phyloP scores from a whole-genome alignment of 1,140 invertebrate species.

The Venustaconcha ellipsiformis region DNA sequence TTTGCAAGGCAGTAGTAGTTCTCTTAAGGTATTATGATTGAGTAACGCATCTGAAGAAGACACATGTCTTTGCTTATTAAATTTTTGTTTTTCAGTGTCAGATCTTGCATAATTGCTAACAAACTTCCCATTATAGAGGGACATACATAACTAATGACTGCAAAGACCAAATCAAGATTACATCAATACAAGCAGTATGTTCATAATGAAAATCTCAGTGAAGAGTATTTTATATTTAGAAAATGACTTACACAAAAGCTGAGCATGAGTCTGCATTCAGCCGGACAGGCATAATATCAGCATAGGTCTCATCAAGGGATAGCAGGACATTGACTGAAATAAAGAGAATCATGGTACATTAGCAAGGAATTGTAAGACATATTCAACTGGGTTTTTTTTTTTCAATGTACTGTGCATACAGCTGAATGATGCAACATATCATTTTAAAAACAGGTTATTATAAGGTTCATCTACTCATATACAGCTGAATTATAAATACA shows the following conservation, averaged over 20 bases:
- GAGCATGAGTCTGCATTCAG: constrained; percentile 82
- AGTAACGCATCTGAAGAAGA: too few relatives aligned
- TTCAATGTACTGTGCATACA: too few relatives aligned
- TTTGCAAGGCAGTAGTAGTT: too few relatives aligned
- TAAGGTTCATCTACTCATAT: too few relatives aligned
- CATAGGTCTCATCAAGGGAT: constrained; percentile 98
- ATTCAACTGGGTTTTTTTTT: too few relatives aligned
- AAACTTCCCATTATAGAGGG: background rate
- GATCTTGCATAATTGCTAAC: background rate
- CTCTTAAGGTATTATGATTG: too few relatives aligned
- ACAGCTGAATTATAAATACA: too few relatives aligned
- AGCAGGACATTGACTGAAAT: constrained; percentile 86
- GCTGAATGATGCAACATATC: too few relatives aligned
- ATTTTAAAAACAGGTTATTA: too few relatives aligned
- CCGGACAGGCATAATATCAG: constrained; percentile 91
- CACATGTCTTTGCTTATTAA: background rate
- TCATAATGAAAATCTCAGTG: too few relatives aligned
- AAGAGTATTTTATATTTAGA: too few relatives aligned
- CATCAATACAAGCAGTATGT: background rate
- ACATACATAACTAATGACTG: background rate
- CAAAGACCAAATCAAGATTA: background rate
- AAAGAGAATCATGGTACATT: background rate
- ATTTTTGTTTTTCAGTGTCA: background rate
- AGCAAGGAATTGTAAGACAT: too few relatives aligned
- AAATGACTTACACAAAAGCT: constrained; percentile 84